Evolutionary conservation across 2,113 vertebrate species (phyloP), one percentile per base, ranked within the genome.

Genomic region (Megaceryle torquata): DNA sequence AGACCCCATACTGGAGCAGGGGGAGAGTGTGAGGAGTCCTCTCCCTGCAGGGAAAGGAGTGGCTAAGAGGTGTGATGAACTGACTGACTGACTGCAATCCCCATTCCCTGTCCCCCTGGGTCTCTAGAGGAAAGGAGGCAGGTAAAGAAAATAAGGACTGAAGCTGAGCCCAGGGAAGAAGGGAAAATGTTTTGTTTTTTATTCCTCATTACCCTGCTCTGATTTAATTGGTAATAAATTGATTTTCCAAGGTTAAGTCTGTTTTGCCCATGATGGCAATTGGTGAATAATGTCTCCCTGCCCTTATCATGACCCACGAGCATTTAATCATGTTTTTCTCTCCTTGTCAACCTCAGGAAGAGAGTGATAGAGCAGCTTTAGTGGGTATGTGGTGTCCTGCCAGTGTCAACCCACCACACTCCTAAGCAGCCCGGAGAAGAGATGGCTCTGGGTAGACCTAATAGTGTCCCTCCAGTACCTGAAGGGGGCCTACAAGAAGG

Each of bases 81-180:
- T 61, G 16, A 22, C 16, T 6, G 3, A n/a, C 16, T 61, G 16
- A 26, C 16, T 6, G 3, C 35, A 79, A 51, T 6, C 5, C 8
- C 5, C 10, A 33, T 41, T 91, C 28, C 28, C 37, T 5, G 35
- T 4, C 4, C 0, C 0, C 9, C 14, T 61, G 22, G 4, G 9
- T 44, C 5, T 9, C 46, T 35, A 2, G 3, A 18, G 19, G 12
- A 39, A 6, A 76, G 26, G 12, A 43, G 22, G 39, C 18, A 28
- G 33, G 46, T 46, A 46, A 46, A 60, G 15, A 80, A 84, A 78
- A 61, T 1, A 9, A 7, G 16, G 33, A 84, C 18, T 37, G 12
- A 37, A 64, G 48, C 44, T 84, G 21, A 84, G 33, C n/a, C 10
- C 13, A 50, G 3, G 25, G 35, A 57, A 63, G 35, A 13, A 78